These are phyloP conservation scores for Morbakka virulenta DNA, from an alignment of 30 jellyfish, hydroid and myxozoan species.

Conservation along the genomic window DNA sequence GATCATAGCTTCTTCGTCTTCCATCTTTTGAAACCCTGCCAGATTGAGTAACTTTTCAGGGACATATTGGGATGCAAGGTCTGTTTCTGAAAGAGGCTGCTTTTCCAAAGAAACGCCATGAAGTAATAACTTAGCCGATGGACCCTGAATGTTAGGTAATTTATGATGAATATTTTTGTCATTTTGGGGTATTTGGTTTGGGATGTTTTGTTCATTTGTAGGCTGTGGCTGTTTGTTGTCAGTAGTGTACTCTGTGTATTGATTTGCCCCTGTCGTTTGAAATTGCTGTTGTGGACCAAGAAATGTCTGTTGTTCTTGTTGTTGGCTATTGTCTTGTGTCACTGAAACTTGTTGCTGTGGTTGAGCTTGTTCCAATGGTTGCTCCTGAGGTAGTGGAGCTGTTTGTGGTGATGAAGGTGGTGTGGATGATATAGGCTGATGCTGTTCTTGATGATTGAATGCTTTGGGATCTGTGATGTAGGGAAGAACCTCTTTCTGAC, in stretches of 20 bases:
- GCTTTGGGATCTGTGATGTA: not conserved
- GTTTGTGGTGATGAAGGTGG: slow-evolving; percentile 43
- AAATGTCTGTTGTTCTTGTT: not conserved
- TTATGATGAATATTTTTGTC: not conserved
- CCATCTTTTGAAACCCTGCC: not conserved
- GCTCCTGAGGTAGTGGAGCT: slow-evolving; percentile 24
- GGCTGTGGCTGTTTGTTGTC: too few relatives aligned
- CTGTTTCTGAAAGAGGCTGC: not conserved
- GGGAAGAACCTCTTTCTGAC: not conserved
- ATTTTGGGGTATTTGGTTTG: too few relatives aligned
- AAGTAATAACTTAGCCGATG: not conserved
- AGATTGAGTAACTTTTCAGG: not conserved
- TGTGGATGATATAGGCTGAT: slow-evolving; percentile 1
- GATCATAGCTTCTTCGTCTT: not conserved
- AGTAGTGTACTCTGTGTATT: too few relatives aligned
- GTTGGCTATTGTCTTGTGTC: slow-evolving; percentile 6
- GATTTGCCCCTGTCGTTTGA: too few relatives aligned
- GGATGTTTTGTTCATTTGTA: too few relatives aligned
- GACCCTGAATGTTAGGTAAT: not conserved
- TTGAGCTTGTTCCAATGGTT: not conserved
- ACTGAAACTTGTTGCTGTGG: not conserved
- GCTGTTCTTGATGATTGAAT: not conserved
- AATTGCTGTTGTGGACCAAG: too few relatives aligned
- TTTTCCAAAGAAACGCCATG: not conserved
- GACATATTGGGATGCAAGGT: not conserved